Evolutionary conservation across 92 coral and sea anemone genomes (phyloP), one percentile per base, ranked within the genome.

Genomic region (Palythoa grandis): DNA sequence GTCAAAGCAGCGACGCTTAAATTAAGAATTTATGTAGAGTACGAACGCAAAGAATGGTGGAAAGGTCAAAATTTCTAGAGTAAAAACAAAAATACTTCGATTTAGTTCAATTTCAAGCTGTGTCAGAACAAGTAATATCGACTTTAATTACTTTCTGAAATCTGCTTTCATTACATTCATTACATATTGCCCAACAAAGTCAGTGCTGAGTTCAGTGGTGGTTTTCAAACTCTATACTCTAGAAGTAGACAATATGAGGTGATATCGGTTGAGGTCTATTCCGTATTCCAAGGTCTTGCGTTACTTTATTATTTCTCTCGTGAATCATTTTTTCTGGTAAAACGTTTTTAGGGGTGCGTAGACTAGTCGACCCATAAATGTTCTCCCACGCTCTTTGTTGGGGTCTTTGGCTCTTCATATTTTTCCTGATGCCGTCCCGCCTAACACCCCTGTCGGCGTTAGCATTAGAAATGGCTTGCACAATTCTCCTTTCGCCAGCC

Each of bases 401-500:
- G 9, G 69, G 25, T 4, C 11, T 63, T 11, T 63, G 22, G 10
- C 56, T 48, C 4, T 2, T 40, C 58, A 19, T 2, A 23, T 70
- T 61, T 39, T 8, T 58, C 6, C 57, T 25, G 3, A 22, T 16
- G 12, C 23, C 6, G 70, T 65, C 61, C 17, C 2, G 47, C 54
- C 85, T 80, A 22, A 80, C 75, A 65, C 85, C 85, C 20, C 58
- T 65, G 14, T 80, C 85, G n/a, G 85, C 85, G 58, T 80, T 80
- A 3, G 75, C 85, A n/a, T 20, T 80, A 6, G 85, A 43, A 22
- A 90, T 39, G 2, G 58, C 40, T 38, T 84, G 76, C 14, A 82
- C 54, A 17, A 91, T 84, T 16, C 58, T 79, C 13, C 86, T 52
- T 50, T 91, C 91, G 2, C 84, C 93, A 13, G 77, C 48, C 69